A percentile compares a stretch with the other conserved stretches of the same genome.
Evolutionary conservation across 2,888 invertebrate species (phyloP).

Genomic region (Eulithis prunata): DNA sequence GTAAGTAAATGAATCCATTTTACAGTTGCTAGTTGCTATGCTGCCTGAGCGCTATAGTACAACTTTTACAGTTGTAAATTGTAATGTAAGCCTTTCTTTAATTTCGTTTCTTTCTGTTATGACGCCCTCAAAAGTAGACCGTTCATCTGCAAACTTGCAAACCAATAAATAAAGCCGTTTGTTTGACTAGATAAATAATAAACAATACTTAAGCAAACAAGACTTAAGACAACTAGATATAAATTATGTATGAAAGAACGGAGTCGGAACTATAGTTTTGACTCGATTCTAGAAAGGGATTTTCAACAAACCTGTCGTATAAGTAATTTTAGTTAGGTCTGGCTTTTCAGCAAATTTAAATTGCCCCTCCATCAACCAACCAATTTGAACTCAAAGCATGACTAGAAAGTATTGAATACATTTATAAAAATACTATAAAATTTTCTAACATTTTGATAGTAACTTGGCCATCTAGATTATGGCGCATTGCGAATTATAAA

Average conservation of each 20-base stretch:
- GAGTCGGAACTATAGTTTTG: neutral
- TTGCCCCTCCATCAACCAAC: conserved; percentile 14
- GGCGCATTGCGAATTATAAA: conserved; percentile 5
- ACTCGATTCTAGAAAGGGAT: neutral
- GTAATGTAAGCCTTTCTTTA: too few relatives aligned
- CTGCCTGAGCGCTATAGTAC: neutral
- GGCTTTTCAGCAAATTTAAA: conserved; percentile 5
- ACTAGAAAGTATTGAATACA: neutral
- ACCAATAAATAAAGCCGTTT: neutral
- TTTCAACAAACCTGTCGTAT: conserved; percentile 9
- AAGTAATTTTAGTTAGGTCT: neutral
- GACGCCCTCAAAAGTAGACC: too few relatives aligned
- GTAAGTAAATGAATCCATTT: conserved; percentile 37
- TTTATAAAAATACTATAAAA: conserved; percentile 6
- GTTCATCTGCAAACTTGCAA: neutral
- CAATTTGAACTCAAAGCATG: conserved; percentile 3
- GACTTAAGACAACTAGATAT: neutral
- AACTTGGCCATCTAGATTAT: conserved; percentile 23
- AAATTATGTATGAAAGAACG: neutral
- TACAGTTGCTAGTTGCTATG: neutral
- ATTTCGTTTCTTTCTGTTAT: too few relatives aligned
- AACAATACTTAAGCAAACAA: neutral
- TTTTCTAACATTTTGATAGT: conserved; percentile 8
- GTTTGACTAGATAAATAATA: neutral
- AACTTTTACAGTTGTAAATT: too few relatives aligned